Evolutionary conservation across 2,797 vertebrate genomes (phyloP).

Genomic region (Nyctibius grandis): DNA sequence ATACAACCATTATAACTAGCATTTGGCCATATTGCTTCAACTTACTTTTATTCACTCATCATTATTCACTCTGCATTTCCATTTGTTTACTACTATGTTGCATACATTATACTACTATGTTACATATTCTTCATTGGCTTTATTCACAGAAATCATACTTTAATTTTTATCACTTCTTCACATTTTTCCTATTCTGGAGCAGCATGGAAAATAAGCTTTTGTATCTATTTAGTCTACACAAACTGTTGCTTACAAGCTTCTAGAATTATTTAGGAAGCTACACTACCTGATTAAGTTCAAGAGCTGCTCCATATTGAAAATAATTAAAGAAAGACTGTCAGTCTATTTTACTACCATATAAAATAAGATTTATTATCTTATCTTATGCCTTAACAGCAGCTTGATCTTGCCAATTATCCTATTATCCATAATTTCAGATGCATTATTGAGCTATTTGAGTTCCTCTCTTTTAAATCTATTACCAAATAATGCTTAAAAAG

Average conservation of each 20-base stretch:
- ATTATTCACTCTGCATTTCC: neutral
- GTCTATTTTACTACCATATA: neutral
- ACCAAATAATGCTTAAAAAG: neutral
- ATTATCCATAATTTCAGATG: neutral
- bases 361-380: neutral
- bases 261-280: neutral
- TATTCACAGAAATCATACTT: neutral
- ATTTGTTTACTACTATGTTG: neutral
- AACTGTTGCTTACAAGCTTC: neutral
- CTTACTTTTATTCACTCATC: neutral
- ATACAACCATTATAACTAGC: neutral
- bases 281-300: neutral
- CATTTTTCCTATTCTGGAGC: neutral
- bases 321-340: slow-evolving; percentile 18
- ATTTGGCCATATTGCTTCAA: neutral
- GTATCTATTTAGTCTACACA: neutral
- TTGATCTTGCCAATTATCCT: slow-evolving; percentile 24
- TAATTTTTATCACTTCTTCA: neutral
- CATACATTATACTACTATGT: neutral
- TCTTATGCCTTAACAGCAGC: slow-evolving; percentile 3
- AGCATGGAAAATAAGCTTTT: neutral
- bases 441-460: neutral
- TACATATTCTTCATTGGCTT: neutral
- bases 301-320: neutral
- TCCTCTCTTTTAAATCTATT: neutral